Conservation (phyloP, 2,113 vertebrate genomes). For the Solenodon paradoxus region DNA sequence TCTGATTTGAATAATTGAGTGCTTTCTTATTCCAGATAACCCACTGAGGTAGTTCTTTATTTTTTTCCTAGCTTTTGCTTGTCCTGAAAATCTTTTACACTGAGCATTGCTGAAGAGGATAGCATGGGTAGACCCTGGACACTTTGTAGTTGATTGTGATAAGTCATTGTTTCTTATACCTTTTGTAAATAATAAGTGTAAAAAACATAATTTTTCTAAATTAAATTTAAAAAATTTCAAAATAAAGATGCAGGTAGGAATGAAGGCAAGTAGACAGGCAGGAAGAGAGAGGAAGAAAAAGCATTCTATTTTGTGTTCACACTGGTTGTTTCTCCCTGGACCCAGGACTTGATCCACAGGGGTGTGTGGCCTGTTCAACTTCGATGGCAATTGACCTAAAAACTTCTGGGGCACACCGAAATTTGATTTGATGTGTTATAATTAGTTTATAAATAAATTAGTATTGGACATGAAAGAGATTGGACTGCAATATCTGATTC, state of each 20-base stretch:
- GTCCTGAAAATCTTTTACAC: conserved; percentile 7
- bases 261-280: no score
- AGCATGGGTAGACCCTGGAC: background rate
- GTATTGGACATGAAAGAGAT: background rate
- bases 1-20: background rate
- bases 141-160: background rate
- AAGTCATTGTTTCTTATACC: background rate
- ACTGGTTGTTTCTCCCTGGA: no score
- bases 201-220: no score
- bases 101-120: background rate
- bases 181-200: background rate
- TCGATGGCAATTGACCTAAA: no score
- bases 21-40: background rate
- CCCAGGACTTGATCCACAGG: no score
- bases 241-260: no score
- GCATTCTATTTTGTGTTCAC: no score
- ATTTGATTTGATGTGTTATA: no score
- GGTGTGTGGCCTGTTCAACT: no score
- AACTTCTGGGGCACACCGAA: no score
- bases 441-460: conserved; percentile 16
- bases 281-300: no score
- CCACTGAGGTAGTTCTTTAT: background rate
- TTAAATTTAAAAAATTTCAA: no score
- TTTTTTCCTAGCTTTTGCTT: background rate
- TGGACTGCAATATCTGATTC: background rate